Percentiles rank a stretch among this genome's conserved stretches.
These are phyloP conservation scores for Girardia tigrina DNA, from an alignment of 2,888 invertebrate species.

Conservation along the genomic window DNA sequence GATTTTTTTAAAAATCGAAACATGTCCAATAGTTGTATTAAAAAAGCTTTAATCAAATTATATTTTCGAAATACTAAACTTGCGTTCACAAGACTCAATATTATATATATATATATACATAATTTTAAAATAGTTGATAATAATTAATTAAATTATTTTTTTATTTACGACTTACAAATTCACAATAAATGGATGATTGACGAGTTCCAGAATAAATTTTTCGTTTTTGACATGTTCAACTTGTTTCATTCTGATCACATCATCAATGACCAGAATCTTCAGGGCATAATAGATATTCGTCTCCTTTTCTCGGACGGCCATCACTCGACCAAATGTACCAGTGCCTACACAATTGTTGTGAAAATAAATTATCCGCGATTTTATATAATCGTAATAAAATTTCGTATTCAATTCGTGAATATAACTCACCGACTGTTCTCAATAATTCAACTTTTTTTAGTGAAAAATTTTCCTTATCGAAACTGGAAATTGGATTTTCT, in stretches of 20 bases:
- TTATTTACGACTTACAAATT: constrained; percentile 61
- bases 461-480: constrained; percentile 13
- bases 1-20: too few species aligned
- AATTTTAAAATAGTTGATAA: too few species aligned
- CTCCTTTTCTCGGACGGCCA: constrained; percentile 63
- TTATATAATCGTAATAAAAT: neutral
- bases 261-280: constrained; percentile 80
- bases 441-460: constrained; percentile 30
- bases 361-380: too few species aligned
- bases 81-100: too few species aligned
- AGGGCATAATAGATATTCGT: constrained; percentile 59
- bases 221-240: constrained; percentile 90
- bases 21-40: too few species aligned
- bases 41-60: too few species aligned
- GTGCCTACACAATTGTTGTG: too few species aligned
- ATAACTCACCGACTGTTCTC: constrained; percentile 29
- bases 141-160: too few species aligned
- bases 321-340: constrained; percentile 87
- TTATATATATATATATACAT: too few species aligned
- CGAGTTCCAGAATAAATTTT: constrained; percentile 65
- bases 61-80: too few species aligned
- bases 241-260: constrained; percentile 76
- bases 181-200: constrained; percentile 87
- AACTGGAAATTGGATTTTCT: neutral
- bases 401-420: neutral